Percentiles rank a stretch among this genome's conserved stretches.
phyloP scores from a whole-genome alignment of 2,113 vertebrate genomes.

The Leiothrix lutea region DNA sequence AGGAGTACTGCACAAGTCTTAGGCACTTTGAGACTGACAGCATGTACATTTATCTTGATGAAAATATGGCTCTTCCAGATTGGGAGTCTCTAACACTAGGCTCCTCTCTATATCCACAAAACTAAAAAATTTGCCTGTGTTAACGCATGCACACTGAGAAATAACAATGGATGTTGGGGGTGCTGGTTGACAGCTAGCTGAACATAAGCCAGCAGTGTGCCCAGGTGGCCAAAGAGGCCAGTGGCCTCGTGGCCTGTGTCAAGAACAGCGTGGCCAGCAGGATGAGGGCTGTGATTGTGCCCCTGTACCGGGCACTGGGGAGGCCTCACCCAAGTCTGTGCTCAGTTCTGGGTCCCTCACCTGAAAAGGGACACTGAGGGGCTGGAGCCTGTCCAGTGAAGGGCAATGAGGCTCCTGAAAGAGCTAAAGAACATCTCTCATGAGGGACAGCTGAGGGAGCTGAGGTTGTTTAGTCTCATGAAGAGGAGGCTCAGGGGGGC shows the following conservation, averaged over 20 bases:
- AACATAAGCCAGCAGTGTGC: not conserved
- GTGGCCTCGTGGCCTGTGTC: not conserved
- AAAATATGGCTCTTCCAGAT: not conserved
- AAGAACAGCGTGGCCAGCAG: not conserved
- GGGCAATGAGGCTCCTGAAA: not conserved
- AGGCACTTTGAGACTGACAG: not conserved
- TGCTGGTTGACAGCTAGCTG: not conserved
- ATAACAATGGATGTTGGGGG: not conserved
- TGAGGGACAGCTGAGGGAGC: not conserved
- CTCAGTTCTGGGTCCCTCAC: not conserved
- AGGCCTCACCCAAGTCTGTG: not conserved
- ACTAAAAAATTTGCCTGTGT: not conserved
- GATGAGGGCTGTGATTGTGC: accelerated
- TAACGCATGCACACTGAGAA: not conserved
- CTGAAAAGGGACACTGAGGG: not conserved
- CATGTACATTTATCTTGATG: not conserved
- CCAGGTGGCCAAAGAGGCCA: too few relatives aligned
- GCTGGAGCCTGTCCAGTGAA: accelerated
- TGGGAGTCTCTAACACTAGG: not conserved
- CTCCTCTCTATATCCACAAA: not conserved
- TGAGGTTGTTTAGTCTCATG: not conserved
- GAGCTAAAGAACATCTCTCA: not conserved
- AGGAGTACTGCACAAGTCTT: not conserved
- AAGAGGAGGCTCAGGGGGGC: not conserved
- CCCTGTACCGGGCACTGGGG: not conserved